A percentile compares a stretch with the other conserved stretches of the same genome.
phyloP scores from a whole-genome alignment of 2,113 vertebrate species.

The Isichthys henryi region DNA sequence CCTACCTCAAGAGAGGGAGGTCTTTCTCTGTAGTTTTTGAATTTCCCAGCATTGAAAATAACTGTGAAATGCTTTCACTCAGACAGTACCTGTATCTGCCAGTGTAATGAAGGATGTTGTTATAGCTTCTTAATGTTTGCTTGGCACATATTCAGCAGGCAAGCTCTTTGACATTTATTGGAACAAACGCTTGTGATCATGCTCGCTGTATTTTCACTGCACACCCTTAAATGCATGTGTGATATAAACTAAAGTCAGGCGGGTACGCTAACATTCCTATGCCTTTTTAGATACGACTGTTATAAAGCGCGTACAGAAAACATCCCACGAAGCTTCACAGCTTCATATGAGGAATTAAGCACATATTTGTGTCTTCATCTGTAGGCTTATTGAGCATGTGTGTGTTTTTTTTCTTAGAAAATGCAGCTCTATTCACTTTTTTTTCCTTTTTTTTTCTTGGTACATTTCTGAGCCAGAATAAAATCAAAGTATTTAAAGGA shows the following conservation, averaged over 20 bases:
- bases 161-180: background rate
- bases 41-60: background rate
- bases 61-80: background rate
- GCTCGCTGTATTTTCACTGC: background rate
- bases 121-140: background rate
- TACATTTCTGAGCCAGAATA: background rate
- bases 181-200: background rate
- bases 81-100: background rate
- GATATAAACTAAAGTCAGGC: background rate
- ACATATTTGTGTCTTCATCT: background rate
- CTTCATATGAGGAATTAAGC: background rate
- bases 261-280: background rate
- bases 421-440: background rate
- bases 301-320: background rate
- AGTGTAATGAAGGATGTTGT: background rate
- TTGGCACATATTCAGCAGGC: background rate
- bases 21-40: background rate
- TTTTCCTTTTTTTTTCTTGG: background rate
- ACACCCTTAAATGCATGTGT: background rate
- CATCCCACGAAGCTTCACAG: background rate
- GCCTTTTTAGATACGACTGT: background rate
- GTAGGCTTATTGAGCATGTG: background rate
- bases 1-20: background rate
- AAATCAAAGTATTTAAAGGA: background rate
- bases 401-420: background rate